Percentiles rank a stretch among this genome's conserved stretches.
Evolutionary conservation across 1,140 invertebrate genomes (phyloP).

Genomic region (Mya arenaria): DNA sequence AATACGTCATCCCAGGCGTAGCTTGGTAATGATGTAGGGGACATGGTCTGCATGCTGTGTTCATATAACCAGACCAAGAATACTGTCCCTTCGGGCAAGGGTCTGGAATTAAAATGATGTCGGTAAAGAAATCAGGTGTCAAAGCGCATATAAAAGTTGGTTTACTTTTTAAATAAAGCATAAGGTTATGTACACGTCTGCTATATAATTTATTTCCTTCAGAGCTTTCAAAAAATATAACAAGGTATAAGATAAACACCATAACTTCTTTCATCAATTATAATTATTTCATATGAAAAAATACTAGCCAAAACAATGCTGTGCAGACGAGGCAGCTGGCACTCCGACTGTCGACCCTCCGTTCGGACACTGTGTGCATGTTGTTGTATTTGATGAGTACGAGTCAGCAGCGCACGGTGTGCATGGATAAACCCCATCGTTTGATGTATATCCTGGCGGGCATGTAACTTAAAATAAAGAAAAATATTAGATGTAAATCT

Average conservation of each 20-base stretch:
- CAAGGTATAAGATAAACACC: too few species aligned
- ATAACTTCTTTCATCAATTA: too few species aligned
- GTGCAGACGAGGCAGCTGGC: too few species aligned
- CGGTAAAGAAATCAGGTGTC: too few species aligned
- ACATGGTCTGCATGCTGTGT: conserved; percentile 15
- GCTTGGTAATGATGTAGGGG: conserved; percentile 20
- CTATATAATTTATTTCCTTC: too few species aligned
- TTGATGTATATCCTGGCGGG: not conserved
- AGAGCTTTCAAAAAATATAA: too few species aligned
- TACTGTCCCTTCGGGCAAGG: conserved; percentile 1
- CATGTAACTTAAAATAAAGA: not conserved
- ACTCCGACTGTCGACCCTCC: not conserved
- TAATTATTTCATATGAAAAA: too few species aligned
- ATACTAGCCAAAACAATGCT: too few species aligned
- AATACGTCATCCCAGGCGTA: not conserved
- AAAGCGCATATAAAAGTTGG: too few species aligned
- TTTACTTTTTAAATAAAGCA: too few species aligned
- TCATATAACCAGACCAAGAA: conserved; percentile 12
- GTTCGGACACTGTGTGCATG: not conserved
- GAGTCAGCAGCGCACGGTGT: not conserved
- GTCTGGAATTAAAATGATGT: conserved; percentile 1
- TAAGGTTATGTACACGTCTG: too few species aligned
- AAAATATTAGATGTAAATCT: not conserved
- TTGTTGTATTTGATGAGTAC: not conserved
- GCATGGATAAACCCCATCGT: not conserved